Evolutionary conservation across 2,888 invertebrate species (phyloP).

Genomic region (Rhaphigaster nebulosa): DNA sequence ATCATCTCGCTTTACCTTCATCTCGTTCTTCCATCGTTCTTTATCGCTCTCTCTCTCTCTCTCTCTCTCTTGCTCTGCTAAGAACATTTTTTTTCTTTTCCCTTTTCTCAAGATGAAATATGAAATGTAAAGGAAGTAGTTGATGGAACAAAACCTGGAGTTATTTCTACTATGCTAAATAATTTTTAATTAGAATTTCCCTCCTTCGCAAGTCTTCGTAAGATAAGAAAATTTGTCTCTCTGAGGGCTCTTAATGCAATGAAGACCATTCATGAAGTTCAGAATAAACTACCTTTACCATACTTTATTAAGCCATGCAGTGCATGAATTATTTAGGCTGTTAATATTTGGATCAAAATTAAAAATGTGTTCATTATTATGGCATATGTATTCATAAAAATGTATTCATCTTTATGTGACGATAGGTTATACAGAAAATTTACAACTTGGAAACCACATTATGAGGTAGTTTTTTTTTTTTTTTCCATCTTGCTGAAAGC

Average conservation of each 20-base stretch:
- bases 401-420: too few species aligned
- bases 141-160: constrained; percentile 1
- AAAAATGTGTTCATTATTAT: too few species aligned
- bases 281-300: not conserved
- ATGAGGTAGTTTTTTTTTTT: too few species aligned
- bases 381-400: too few species aligned
- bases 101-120: constrained; percentile 31
- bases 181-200: not conserved
- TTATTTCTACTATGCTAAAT: not conserved
- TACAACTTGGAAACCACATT: too few species aligned
- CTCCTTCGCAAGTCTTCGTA: not conserved
- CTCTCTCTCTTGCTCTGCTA: not conserved
- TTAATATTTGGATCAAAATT: too few species aligned
- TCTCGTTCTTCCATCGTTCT: not conserved
- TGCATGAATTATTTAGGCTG: too few species aligned
- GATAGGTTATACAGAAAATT: too few species aligned
- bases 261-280: not conserved
- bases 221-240: not conserved
- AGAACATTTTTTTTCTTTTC: constrained; percentile 24
- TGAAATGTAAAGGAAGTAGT: constrained; percentile 43
- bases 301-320: not conserved
- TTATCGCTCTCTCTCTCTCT: not conserved
- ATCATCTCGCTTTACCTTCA: not conserved
- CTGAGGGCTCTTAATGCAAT: not conserved
- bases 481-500: too few species aligned